These are phyloP conservation scores for Drosophila greeni DNA, from an alignment of 2,888 invertebrate species.

Conservation along the genomic window DNA sequence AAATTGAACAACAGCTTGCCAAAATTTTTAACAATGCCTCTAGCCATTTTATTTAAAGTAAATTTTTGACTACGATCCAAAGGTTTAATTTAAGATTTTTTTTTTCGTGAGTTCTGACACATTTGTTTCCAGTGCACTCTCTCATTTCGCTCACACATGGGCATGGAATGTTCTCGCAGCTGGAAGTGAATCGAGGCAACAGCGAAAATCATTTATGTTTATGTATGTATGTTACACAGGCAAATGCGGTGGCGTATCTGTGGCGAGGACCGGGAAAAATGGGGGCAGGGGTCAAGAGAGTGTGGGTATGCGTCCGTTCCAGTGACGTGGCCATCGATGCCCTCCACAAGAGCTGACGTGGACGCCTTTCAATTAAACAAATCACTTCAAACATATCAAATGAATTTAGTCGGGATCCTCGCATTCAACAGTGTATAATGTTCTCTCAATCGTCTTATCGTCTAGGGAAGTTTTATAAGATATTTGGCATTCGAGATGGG, in stretches of 20 bases:
- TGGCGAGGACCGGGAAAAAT: slow-evolving; percentile 22
- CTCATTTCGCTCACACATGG: slow-evolving; percentile 16
- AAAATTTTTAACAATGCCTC: not conserved
- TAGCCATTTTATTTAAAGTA: not conserved
- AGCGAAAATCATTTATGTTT: slow-evolving; percentile 68
- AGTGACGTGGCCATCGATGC: slow-evolving; percentile 61
- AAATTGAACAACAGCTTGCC: not conserved
- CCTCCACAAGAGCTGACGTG: slow-evolving; percentile 40
- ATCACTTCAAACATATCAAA: slow-evolving; percentile 46
- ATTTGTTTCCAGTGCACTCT: slow-evolving; percentile 15
- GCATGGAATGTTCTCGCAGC: slow-evolving; percentile 70
- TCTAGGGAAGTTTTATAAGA: slow-evolving; percentile 32
- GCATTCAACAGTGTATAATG: slow-evolving; percentile 49
- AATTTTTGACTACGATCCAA: not conserved
- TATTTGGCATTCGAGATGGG: slow-evolving; percentile 44
- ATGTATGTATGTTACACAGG: slow-evolving; percentile 55
- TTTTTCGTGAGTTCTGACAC: not conserved
- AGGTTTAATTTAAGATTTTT: not conserved
- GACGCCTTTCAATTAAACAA: slow-evolving; percentile 42
- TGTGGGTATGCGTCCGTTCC: slow-evolving; percentile 26
- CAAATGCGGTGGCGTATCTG: slow-evolving; percentile 24
- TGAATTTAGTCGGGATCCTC: slow-evolving; percentile 37
- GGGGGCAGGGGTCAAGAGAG: slow-evolving; percentile 31
- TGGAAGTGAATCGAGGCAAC: slow-evolving; percentile 62
- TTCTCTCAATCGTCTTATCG: slow-evolving; percentile 37